Conservation (phyloP, 2,888 invertebrate genomes). For the Scrobipalpa costella region DNA sequence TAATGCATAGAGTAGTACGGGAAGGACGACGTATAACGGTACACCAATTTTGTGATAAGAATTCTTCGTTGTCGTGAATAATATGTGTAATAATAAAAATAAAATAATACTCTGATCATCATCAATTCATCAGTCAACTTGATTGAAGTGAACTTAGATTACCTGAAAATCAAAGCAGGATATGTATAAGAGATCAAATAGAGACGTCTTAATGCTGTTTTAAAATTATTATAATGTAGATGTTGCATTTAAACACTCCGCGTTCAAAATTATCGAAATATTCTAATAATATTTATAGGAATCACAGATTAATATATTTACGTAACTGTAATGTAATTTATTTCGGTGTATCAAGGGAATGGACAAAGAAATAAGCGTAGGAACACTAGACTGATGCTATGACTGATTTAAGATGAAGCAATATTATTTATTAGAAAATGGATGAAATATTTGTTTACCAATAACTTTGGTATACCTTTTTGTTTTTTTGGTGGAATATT, state of each 20-base stretch:
- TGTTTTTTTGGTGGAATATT: neutral
- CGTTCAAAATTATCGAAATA: constrained; percentile 9
- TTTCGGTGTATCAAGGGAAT: constrained; percentile 16
- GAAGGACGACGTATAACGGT: neutral
- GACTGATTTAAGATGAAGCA: constrained; percentile 77
- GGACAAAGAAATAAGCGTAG: constrained; percentile 23
- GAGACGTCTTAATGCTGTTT: neutral
- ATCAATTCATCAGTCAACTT: neutral
- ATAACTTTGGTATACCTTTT: constrained; percentile 5
- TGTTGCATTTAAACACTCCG: neutral
- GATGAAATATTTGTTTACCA: constrained; percentile 28
- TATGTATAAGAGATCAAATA: neutral
- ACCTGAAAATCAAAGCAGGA: neutral
- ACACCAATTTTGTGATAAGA: constrained; percentile 19
- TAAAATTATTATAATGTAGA: neutral
- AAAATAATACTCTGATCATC: too few species aligned
- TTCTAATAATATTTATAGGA: neutral
- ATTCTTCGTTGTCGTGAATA: neutral
- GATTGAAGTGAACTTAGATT: neutral
- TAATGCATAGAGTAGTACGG: constrained; percentile 5
- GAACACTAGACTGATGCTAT: constrained; percentile 70
- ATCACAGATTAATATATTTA: constrained; percentile 7
- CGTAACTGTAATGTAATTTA: constrained; percentile 7
- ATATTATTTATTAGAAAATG: constrained; percentile 75
- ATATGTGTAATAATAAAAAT: neutral